phyloP scores from a whole-genome alignment of 2,113 vertebrate genomes.

The Nesospiza acunhae region DNA sequence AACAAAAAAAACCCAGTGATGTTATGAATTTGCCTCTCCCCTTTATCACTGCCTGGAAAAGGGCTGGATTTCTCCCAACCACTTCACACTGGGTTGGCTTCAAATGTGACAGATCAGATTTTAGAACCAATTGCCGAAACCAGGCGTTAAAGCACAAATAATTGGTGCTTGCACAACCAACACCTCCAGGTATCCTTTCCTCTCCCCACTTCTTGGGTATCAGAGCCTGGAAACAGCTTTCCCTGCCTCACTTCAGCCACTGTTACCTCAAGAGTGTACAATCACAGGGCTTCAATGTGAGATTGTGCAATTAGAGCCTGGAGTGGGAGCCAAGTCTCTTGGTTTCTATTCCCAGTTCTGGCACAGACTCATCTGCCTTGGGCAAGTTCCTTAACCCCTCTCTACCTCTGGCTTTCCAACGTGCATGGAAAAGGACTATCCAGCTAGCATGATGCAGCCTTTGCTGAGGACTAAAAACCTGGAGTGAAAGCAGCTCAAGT shows the following conservation, averaged over 20 bases:
- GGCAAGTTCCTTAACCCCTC: constrained; percentile 56
- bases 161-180: neutral
- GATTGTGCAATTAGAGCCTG: constrained; percentile 38
- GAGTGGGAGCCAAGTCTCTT: constrained; percentile 28
- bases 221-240: constrained; percentile 12
- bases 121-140: neutral
- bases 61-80: neutral
- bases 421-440: neutral
- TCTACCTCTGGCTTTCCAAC: neutral
- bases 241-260: constrained; percentile 4
- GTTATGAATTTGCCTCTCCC: neutral
- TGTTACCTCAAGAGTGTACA: constrained; percentile 1
- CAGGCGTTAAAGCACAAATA: neutral
- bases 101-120: constrained; percentile 16
- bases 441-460: neutral
- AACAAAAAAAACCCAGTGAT: neutral
- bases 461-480: neutral
- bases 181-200: constrained; percentile 23
- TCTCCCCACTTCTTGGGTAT: neutral
- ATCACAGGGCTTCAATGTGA: constrained; percentile 26
- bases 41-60: neutral
- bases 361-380: constrained; percentile 27
- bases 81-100: neutral
- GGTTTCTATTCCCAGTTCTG: constrained; percentile 57
- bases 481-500: neutral